Base-by-base conservation (phyloP, 2,113 vertebrate species). In the Atlantisia rogersi region DNA sequence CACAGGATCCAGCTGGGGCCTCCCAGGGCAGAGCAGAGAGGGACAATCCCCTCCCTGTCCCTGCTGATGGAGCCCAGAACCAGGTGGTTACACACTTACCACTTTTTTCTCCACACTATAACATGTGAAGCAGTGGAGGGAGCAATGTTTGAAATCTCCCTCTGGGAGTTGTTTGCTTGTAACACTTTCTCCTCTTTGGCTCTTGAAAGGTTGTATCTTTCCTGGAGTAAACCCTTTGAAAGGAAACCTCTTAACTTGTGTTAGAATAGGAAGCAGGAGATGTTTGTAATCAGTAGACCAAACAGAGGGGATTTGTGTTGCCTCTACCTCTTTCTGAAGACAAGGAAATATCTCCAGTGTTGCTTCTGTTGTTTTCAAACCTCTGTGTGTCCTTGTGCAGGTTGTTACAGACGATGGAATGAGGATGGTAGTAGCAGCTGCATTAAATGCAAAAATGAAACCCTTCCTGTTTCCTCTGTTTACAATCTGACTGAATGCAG, bases 371-470 rank as follows among this genome's bases (percentile, higher is more conserved):
- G 48, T 12, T 70, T 64, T 46, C 20, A 18, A 19, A n/a, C 56
- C 2, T 35, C 17, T 88, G 22, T 46, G 5, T 15, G 0, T 68
- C 29, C 15, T 21, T 24, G 5, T 6, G 4, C 96, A 99, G 99
- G 99, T 80, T 99, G 99, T 96, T 99, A 98, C 94, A 68, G 98
- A 79, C 97, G 92, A 19, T 92, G 98, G 96, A 97, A 98, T 2
- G 98, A 98, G 81, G 99, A 99, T 35, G 98, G 97, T 65, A 99
- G 98, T 14, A 96, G 97, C 73, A 96, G 98, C 94, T 99, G 99
- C 69, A 84, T 99, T 89, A 98, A 94, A 5, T 99, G 99, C 97
- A 97, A 97, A 85, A 98, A 98, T 9, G 96, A 97, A 15, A 97
- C 97, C 53, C 59, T 96, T 65, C 31, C 96, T 6, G 96, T 89